Evolutionary conservation across 2,888 invertebrate genomes (phyloP), one percentile per base, ranked within the genome.

Genomic region (Parnassius glacialis): DNA sequence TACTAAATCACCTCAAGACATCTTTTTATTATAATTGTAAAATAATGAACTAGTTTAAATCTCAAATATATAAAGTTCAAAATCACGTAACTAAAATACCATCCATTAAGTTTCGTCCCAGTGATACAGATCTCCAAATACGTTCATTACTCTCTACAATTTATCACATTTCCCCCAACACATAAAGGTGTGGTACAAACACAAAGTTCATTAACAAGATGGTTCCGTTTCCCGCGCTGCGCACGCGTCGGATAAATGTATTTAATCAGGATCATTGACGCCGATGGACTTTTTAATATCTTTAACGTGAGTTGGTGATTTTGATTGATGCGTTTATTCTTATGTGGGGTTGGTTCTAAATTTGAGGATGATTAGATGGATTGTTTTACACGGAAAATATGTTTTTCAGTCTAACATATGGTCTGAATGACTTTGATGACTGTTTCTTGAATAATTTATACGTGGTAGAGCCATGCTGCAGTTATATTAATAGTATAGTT

Each of bases 161-260:
- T 63, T 52, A 56, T 59, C 63, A 63, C 43, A 12, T 43, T 47
- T 45, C 62, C 57, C 62, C 57, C 11, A 51, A 62, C 44, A 20
- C 42, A 20, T 62, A 75, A 70, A 76, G 78, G 78, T 72, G 76
- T 70, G 74, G 65, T 61, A 57, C 70, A 71, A 69, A 70, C 68
- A 67, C 66, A 70, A 70, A 68, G 69, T 71, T 74, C 74, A 76
- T 79, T 78, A 76, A 70, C 73, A 65, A 70, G 75, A 76, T 73
- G 72, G 68, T 64, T 54, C 54, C 61, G 66, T 44, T 48, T 67
- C 70, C 66, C 61, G 64, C 63, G 54, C 53, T 64, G 66, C 64
- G 61, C 64, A 67, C 63, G 64, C 66, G 67, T 47, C 67, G 52
- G 58, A n/a, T 61, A 52, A 48, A 57, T 47, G 61, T 57, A 52